A percentile compares a stretch with the other conserved stretches of the same genome.
phyloP scores from a whole-genome alignment of 1,140 invertebrate species.

The Drosophila ohnishii region DNA sequence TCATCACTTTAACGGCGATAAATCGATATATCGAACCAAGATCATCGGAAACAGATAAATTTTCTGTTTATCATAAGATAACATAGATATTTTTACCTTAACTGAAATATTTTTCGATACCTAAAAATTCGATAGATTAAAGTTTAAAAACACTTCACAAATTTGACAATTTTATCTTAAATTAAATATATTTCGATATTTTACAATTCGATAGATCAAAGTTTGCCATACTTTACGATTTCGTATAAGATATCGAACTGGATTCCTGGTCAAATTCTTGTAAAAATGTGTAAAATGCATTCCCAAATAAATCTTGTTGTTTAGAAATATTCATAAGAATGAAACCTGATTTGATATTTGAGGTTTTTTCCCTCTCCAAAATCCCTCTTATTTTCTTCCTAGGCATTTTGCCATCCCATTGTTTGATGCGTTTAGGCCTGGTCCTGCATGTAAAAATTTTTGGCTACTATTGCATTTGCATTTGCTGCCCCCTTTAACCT shows the following conservation, averaged over 20 bases:
- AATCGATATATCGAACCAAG: no score
- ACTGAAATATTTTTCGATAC: neutral
- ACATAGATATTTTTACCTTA: neutral
- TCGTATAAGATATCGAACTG: no score
- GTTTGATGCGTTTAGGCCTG: constrained; percentile 6
- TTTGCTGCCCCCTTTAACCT: constrained; percentile 49
- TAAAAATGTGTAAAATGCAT: neutral
- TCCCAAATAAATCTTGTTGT: neutral
- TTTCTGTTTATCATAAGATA: neutral
- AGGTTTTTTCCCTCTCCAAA: neutral
- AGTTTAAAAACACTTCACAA: neutral
- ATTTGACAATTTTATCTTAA: no score
- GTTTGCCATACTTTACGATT: no score
- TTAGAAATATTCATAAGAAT: neutral
- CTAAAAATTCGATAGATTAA: neutral
- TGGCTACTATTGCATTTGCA: constrained; percentile 15
- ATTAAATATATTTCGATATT: no score
- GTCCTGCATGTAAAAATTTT: constrained; percentile 18
- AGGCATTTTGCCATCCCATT: neutral
- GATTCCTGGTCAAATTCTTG: neutral
- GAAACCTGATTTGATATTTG: neutral
- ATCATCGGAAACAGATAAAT: no score
- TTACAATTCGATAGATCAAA: no score
- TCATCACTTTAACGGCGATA: no score
- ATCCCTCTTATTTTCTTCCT: neutral